phyloP scores from a whole-genome alignment of 2,888 invertebrate species.

The Synergus gifuensis region DNA sequence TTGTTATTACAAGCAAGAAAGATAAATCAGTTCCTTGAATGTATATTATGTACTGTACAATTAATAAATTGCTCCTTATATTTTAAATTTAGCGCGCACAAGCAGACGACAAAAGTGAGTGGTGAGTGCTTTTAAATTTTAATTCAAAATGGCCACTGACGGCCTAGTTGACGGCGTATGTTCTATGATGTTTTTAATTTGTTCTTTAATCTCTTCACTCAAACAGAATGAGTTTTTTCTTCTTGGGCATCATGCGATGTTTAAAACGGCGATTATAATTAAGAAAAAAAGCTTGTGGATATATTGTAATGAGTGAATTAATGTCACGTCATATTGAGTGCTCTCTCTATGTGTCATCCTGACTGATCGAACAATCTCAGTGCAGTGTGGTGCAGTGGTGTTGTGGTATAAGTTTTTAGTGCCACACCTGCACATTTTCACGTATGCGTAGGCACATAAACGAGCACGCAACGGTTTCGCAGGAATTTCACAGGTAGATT shows the following conservation, averaged over 20 bases:
- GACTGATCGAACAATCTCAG: background rate
- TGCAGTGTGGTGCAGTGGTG: slow-evolving; percentile 1
- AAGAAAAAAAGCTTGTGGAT: background rate
- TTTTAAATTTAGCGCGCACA: slow-evolving; percentile 23
- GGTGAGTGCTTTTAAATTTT: background rate
- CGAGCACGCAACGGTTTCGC: slow-evolving; percentile 24
- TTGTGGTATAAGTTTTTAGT: slow-evolving; percentile 15
- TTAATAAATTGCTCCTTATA: background rate
- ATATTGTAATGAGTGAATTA: background rate
- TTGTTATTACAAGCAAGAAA: background rate
- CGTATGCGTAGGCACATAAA: slow-evolving; percentile 31
- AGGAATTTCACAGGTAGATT: slow-evolving; percentile 23
- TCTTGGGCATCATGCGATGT: background rate
- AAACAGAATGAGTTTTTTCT: background rate
- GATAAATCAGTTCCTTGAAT: background rate
- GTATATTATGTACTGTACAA: background rate
- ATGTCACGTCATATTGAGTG: background rate
- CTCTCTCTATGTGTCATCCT: slow-evolving; percentile 21
- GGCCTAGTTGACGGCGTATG: background rate
- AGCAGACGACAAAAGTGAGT: slow-evolving; percentile 12
- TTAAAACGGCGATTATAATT: background rate
- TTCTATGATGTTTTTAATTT: slow-evolving; percentile 13
- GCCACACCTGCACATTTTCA: slow-evolving; percentile 39
- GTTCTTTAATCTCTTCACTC: slow-evolving; percentile 20
- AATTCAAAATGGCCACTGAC: slow-evolving; percentile 28